Conservation (phyloP, 1,140 invertebrate species). For the Drosophila ironensis region DNA sequence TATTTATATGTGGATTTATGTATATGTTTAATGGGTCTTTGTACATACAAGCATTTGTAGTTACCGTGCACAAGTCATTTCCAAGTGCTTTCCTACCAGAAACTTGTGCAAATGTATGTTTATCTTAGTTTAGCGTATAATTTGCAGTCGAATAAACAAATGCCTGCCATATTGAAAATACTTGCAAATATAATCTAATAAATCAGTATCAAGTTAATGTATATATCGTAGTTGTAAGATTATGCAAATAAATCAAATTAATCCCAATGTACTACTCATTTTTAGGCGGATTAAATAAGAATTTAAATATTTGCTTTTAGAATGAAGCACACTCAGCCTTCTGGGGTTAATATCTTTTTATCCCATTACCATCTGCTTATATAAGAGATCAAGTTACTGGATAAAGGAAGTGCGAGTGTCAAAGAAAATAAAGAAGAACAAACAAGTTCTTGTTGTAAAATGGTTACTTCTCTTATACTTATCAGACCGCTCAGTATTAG, state of each 20-base stretch:
- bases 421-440: not conserved
- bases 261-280: too few species aligned
- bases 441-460: not conserved
- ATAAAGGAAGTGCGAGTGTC: not conserved
- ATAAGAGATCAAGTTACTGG: too few species aligned
- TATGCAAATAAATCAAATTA: constrained; percentile 39
- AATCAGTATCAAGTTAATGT: constrained; percentile 31
- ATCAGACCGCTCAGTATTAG: too few species aligned
- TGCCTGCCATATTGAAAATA: constrained; percentile 40
- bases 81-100: constrained; percentile 31
- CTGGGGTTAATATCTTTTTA: not conserved
- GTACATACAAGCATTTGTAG: constrained; percentile 22
- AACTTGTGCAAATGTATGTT: constrained; percentile 32
- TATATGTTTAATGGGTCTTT: not conserved
- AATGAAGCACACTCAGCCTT: not conserved
- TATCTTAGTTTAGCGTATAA: constrained; percentile 19
- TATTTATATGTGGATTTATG: constrained; percentile 27
- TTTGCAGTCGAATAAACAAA: constrained; percentile 34
- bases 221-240: constrained; percentile 24
- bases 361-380: too few species aligned
- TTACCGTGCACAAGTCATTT: constrained; percentile 31
- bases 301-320: not conserved
- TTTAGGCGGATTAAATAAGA: too few species aligned
- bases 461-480: not conserved
- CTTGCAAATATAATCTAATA: constrained; percentile 32